Evolutionary conservation across 2,888 invertebrate genomes (phyloP).

Genomic region (Ceriagrion tenellum): DNA sequence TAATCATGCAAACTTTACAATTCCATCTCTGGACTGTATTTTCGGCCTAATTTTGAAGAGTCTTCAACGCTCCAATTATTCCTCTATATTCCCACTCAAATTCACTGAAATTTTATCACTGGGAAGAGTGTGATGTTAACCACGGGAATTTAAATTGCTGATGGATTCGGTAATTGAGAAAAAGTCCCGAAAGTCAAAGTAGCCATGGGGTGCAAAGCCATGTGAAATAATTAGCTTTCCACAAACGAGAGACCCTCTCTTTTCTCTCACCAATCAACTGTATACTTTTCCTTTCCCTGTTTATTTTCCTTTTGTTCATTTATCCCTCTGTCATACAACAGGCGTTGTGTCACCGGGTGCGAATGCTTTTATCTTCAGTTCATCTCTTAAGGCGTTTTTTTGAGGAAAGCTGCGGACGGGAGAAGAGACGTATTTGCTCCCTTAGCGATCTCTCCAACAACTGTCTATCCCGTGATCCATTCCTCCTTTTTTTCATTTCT

Average conservation of each 20-base stretch:
- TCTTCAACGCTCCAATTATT: too few species aligned
- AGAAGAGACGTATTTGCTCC: background rate
- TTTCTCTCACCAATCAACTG: background rate
- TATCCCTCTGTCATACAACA: background rate
- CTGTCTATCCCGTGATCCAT: background rate
- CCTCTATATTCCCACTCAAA: too few species aligned
- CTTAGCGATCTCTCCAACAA: background rate
- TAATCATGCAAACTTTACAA: too few species aligned
- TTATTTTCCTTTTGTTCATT: background rate
- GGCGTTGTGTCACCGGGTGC: background rate
- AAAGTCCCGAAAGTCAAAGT: too few species aligned
- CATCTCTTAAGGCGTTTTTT: background rate
- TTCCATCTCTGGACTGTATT: too few species aligned
- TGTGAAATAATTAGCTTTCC: too few species aligned
- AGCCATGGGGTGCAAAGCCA: too few species aligned
- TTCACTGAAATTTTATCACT: too few species aligned
- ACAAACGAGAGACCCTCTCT: background rate
- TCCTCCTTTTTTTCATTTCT: background rate
- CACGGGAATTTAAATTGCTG: too few species aligned
- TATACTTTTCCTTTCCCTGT: background rate
- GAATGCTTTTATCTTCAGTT: background rate
- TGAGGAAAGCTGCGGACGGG: background rate
- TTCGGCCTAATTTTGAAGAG: too few species aligned
- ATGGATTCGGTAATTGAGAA: too few species aligned
- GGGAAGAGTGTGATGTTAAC: too few species aligned